Percentiles rank a stretch among this genome's conserved stretches.
Conservation (phyloP, 2,113 vertebrate genomes). For the Sterrhoptilus dennistouni region DNA sequence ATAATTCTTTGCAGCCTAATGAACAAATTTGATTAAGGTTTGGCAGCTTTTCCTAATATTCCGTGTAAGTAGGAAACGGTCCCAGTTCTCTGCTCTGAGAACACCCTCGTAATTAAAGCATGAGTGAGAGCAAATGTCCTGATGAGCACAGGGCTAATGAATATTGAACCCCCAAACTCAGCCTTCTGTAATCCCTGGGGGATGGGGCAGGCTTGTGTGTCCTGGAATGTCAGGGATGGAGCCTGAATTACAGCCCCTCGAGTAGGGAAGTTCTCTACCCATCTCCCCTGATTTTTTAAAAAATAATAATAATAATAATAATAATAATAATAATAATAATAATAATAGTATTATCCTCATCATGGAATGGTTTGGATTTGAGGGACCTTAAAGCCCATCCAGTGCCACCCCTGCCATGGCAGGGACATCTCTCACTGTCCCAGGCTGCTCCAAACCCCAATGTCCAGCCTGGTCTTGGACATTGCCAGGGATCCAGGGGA, state of each 20-base stretch:
- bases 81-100: neutral
- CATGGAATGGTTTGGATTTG: neutral
- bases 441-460: neutral
- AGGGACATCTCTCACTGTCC: neutral
- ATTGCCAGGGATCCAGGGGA: neutral
- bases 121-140: neutral
- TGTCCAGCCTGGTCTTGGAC: neutral
- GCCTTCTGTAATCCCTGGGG: neutral
- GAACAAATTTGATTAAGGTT: constrained; percentile 36
- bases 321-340: too few relatives aligned
- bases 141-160: neutral
- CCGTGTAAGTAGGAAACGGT: neutral
- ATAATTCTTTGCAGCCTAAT: constrained; percentile 6
- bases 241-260: fast-evolving
- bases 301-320: too few relatives aligned
- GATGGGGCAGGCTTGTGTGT: fast-evolving
- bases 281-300: neutral
- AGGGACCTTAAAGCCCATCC: fast-evolving
- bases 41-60: constrained; percentile 15
- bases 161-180: neutral
- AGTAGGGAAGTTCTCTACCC: fast-evolving
- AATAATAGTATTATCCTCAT: neutral
- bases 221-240: neutral
- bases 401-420: neutral
- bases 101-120: neutral